These are phyloP conservation scores for Sisor rabdophorus DNA, from an alignment of 2,113 vertebrate species.

Conservation along the genomic window DNA sequence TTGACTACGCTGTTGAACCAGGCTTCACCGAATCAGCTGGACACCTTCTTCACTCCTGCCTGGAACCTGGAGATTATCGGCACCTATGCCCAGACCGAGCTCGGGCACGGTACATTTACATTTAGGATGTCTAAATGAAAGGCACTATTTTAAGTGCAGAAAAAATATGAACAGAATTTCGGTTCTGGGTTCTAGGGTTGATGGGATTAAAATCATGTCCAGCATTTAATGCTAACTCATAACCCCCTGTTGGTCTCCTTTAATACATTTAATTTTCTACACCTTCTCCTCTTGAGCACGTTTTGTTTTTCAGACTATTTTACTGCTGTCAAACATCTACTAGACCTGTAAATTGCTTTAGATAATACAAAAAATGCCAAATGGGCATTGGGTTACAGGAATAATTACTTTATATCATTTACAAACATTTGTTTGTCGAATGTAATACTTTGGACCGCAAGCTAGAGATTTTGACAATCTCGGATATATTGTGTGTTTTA, in stretches of 20 bases:
- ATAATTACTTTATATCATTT: background rate
- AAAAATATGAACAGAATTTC: no score
- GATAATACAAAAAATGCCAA: background rate
- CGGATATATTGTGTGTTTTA: background rate
- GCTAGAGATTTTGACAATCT: background rate
- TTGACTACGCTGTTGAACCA: conserved; percentile 96
- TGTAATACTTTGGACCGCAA: conserved; percentile 16
- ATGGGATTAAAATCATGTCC: background rate
- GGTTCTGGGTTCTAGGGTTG: background rate
- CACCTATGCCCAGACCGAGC: conserved; percentile 98
- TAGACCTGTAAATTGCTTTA: conserved; percentile 19
- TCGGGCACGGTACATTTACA: conserved; percentile 88
- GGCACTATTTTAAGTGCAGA: background rate
- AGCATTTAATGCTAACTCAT: background rate
- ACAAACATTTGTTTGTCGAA: background rate
- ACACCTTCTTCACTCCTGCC: conserved; percentile 93
- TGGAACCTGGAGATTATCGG: conserved; percentile 98
- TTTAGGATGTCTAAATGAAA: background rate
- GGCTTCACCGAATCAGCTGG: conserved; percentile 90
- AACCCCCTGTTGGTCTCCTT: background rate
- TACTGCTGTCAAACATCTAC: conserved; percentile 65
- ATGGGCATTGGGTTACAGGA: background rate
- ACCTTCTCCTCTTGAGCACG: no score
- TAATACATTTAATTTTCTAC: background rate
- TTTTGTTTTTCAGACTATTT: background rate